Conservation (phyloP, 2,888 invertebrate species). For the Podabrus alpinus region DNA sequence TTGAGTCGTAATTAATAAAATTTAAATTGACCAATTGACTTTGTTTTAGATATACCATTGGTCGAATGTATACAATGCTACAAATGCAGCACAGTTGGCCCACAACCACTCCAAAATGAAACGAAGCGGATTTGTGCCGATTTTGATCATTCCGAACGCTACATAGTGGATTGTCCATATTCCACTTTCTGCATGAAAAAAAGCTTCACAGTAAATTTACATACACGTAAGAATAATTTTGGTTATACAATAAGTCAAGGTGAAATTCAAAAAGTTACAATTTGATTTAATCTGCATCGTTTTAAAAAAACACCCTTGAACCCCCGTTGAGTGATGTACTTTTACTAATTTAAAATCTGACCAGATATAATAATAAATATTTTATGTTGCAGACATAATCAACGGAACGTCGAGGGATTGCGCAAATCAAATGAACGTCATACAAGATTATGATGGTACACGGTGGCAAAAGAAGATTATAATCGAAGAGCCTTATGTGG, state of each 20-base stretch:
- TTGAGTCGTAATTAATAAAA: not conserved
- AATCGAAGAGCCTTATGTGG: slow-evolving; percentile 71
- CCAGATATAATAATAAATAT: not conserved
- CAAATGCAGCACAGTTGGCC: slow-evolving; percentile 70
- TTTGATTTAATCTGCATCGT: not conserved
- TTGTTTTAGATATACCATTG: slow-evolving; percentile 23
- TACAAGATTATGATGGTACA: slow-evolving; percentile 64
- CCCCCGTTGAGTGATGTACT: not conserved
- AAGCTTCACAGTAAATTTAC: slow-evolving; percentile 68
- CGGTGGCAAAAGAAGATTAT: slow-evolving; percentile 68
- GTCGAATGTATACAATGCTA: slow-evolving; percentile 67
- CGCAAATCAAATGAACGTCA: slow-evolving; percentile 71
- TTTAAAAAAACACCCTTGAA: not conserved
- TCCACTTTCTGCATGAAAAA: slow-evolving; percentile 86
- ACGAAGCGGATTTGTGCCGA: slow-evolving; percentile 73
- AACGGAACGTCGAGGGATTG: slow-evolving; percentile 71
- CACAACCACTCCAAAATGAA: slow-evolving; percentile 62
- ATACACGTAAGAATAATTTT: slow-evolving; percentile 59
- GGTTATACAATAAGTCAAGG: not conserved
- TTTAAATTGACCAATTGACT: not conserved
- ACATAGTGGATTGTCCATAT: slow-evolving; percentile 74
- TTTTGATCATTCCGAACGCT: slow-evolving; percentile 73
- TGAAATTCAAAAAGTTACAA: not conserved
- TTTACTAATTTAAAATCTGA: not conserved
- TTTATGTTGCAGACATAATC: slow-evolving; percentile 60